Evolutionary conservation across 2,888 invertebrate genomes (phyloP).

Genomic region (Macaria liturata): DNA sequence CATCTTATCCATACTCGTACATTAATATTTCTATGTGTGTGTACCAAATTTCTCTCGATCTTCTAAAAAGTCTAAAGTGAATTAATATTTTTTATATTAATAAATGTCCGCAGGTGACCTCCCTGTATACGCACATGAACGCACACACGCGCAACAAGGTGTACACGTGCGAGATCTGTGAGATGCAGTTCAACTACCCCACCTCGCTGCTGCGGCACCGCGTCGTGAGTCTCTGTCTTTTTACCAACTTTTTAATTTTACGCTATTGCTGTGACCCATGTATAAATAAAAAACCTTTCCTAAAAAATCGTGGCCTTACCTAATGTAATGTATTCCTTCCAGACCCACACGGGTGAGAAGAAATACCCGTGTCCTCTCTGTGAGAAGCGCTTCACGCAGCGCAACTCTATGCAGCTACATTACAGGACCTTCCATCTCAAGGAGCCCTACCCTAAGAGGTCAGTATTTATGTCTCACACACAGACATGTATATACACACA

Average conservation of each 20-base stretch:
- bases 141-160: conserved; percentile 52
- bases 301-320: too few relatives aligned
- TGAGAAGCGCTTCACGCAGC: conserved; percentile 66
- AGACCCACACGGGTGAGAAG: conserved; percentile 69
- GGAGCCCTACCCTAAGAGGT: conserved; percentile 68
- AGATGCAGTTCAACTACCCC: conserved; percentile 49
- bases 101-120: conserved; percentile 46
- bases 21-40: too few relatives aligned
- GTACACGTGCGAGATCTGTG: conserved; percentile 51
- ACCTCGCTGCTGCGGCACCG: conserved; percentile 48
- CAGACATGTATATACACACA: too few relatives aligned
- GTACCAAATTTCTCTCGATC: too few relatives aligned
- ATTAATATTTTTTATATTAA: too few relatives aligned
- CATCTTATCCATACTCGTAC: too few relatives aligned
- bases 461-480: too few relatives aligned
- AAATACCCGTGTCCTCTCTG: conserved; percentile 59
- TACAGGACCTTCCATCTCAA: conserved; percentile 64
- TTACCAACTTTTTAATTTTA: too few relatives aligned
- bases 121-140: conserved; percentile 54
- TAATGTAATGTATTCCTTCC: conserved; percentile 11
- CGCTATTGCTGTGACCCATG: too few relatives aligned
- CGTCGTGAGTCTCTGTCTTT: conserved; percentile 40
- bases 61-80: too few relatives aligned
- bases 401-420: conserved; percentile 68
- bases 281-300: too few relatives aligned